Conservation (phyloP, 2,113 vertebrate species). For the Spilogale gracilis region DNA sequence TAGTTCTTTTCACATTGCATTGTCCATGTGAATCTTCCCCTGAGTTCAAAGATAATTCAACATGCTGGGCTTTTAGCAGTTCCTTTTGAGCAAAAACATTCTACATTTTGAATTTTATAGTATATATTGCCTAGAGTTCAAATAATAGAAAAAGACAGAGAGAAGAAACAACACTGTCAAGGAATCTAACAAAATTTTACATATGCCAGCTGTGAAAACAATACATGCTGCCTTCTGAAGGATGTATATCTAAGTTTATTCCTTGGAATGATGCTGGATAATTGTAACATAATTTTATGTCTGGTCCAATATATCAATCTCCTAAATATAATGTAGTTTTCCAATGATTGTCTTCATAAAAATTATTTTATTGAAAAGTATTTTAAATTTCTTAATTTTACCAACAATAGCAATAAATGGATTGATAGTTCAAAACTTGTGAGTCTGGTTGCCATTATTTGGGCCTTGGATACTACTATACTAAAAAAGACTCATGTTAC, state of each 20-base stretch:
- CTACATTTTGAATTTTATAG: neutral
- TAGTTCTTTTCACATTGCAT: neutral
- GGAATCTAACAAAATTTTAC: constrained; percentile 25
- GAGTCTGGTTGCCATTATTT: neutral
- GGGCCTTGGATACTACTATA: neutral
- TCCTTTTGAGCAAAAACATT: constrained; percentile 31
- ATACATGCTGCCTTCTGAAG: neutral
- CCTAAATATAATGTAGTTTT: neutral
- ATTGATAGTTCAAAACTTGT: neutral
- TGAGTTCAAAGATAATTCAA: constrained; percentile 60
- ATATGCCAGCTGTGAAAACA: constrained; percentile 67
- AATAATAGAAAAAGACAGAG: neutral
- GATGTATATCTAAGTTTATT: neutral
- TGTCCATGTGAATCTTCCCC: neutral
- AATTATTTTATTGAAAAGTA: neutral
- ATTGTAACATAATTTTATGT: neutral
- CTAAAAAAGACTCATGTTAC: neutral
- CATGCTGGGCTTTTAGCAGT: neutral
- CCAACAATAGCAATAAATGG: neutral
- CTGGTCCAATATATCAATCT: neutral
- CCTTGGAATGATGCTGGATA: neutral
- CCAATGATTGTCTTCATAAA: neutral
- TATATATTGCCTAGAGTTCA: constrained; percentile 30
- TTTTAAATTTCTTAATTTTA: neutral
- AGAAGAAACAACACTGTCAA: neutral